Evolutionary conservation across 2,888 invertebrate genomes (phyloP).

Genomic region (Agrochola circellaris): DNA sequence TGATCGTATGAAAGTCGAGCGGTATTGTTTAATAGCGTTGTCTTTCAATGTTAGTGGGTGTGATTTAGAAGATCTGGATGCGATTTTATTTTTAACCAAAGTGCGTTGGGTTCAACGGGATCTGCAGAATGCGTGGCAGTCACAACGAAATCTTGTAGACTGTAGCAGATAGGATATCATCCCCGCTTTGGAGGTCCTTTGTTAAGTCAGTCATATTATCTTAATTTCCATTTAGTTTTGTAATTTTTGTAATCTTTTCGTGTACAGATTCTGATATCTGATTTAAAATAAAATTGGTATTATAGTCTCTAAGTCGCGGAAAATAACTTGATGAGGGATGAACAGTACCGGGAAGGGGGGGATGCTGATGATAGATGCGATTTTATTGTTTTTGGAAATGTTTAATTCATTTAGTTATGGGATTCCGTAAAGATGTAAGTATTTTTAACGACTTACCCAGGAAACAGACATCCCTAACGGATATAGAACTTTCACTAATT

Average conservation of each 20-base stretch:
- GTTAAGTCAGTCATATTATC: too few species aligned
- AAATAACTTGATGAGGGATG: not conserved
- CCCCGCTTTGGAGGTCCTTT: too few species aligned
- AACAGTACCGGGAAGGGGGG: not conserved
- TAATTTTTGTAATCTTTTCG: too few species aligned
- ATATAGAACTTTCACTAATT: too few species aligned
- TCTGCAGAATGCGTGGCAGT: too few species aligned
- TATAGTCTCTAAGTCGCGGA: not conserved
- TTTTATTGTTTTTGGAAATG: not conserved
- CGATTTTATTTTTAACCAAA: not conserved
- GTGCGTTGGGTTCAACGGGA: not conserved
- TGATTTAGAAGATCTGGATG: not conserved
- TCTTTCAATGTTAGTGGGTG: not conserved
- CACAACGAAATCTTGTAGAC: too few species aligned
- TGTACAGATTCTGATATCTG: too few species aligned
- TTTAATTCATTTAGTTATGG: not conserved
- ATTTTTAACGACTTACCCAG: not conserved
- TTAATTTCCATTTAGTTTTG: too few species aligned
- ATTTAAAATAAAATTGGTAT: too few species aligned
- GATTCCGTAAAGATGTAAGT: not conserved
- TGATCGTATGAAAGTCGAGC: conserved; percentile 47
- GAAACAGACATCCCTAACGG: not conserved
- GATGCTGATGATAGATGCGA: not conserved
- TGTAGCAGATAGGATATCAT: too few species aligned
- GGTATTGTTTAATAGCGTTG: conserved; percentile 1